phyloP scores from a whole-genome alignment of 2,797 vertebrate species.

The Neosilurus mollespiculum region DNA sequence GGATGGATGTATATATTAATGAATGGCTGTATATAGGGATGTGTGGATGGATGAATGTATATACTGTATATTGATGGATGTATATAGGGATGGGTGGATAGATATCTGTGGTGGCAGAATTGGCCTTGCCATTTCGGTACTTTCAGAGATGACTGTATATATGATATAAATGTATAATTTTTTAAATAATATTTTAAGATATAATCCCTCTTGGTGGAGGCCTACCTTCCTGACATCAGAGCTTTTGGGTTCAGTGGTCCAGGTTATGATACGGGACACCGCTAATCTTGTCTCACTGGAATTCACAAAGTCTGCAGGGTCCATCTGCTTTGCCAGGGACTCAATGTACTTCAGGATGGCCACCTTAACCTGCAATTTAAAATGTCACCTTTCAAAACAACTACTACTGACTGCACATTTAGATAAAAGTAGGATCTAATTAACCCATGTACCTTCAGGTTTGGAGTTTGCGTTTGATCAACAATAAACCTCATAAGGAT shows the following conservation, averaged over 20 bases:
- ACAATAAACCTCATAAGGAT: constrained; percentile 93
- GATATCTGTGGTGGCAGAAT: background rate
- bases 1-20: too few species aligned
- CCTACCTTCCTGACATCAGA: constrained; percentile 88
- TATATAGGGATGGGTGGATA: too few species aligned
- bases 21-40: too few species aligned
- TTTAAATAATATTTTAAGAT: background rate
- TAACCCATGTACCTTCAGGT: constrained; percentile 76
- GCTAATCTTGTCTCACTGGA: constrained; percentile 89
- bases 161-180: too few species aligned
- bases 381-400: background rate
- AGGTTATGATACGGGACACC: constrained; percentile 89
- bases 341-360: constrained; percentile 90
- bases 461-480: constrained; percentile 89
- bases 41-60: too few species aligned
- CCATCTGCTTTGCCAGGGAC: constrained; percentile 86
- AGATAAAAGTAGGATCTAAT: background rate
- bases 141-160: background rate
- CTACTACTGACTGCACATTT: background rate
- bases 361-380: constrained; percentile 82
- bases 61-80: too few species aligned
- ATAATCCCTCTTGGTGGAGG: background rate
- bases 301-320: constrained; percentile 87
- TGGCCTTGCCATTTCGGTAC: background rate
- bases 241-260: constrained; percentile 93